Evolutionary conservation across 1,140 invertebrate genomes (phyloP).

Genomic region (Achatina immaculata): DNA sequence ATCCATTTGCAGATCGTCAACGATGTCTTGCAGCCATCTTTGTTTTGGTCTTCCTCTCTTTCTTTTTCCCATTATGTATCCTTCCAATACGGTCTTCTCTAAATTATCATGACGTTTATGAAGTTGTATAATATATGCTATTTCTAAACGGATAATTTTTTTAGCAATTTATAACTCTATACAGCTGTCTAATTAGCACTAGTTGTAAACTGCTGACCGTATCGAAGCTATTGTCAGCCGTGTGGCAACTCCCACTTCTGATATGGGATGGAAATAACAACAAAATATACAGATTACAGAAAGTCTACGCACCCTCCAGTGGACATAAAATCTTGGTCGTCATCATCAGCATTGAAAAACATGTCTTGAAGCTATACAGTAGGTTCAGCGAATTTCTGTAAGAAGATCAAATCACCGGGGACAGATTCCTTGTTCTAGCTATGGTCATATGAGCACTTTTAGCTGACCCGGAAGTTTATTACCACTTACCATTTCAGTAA

Average conservation of each 20-base stretch:
- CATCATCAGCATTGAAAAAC: constrained; percentile 66
- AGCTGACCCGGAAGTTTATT: constrained; percentile 32
- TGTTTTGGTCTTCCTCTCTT: no score
- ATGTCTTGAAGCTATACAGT: constrained; percentile 32
- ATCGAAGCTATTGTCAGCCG: no score
- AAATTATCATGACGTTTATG: no score
- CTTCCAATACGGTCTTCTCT: no score
- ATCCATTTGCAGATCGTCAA: no score
- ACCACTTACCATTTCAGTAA: not conserved
- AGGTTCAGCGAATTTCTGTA: not conserved
- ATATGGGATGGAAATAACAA: not conserved
- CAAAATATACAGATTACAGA: constrained; percentile 2
- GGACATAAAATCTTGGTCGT: constrained; percentile 61
- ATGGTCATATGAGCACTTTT: constrained; percentile 35
- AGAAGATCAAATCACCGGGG: not conserved
- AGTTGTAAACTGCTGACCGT: no score
- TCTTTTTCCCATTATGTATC: no score
- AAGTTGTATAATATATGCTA: no score
- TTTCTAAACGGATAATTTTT: no score
- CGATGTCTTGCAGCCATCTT: no score
- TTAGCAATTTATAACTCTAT: no score
- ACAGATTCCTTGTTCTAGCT: not conserved
- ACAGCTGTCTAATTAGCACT: no score
- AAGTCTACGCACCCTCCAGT: constrained; percentile 46
- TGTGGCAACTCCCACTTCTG: not conserved